Evolutionary conservation across 1,140 invertebrate species (phyloP), one percentile per base, ranked within the genome.

Genomic region (Paraescarpia echinospica): DNA sequence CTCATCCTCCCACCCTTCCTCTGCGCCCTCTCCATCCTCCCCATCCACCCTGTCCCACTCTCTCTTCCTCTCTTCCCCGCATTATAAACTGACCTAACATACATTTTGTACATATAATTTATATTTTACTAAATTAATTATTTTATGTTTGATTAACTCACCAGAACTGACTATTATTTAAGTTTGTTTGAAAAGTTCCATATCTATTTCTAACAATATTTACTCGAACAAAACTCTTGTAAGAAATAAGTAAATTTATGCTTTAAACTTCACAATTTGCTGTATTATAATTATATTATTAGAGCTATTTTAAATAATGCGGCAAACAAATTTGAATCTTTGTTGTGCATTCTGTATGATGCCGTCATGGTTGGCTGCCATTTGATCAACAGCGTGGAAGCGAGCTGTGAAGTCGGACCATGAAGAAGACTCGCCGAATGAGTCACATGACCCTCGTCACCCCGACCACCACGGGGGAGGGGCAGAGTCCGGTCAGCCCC

Each of bases 371-470:
- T 77, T 77, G 9, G 59, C 59, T 77, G 27, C 59, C 27, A 1
- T 77, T 77, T 77, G 59, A 77, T 91, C 35, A 33, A 27, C 92
- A 96, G 95, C 95, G 18, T 96, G 95, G 95, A 94, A 94, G 92
- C 92, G 95, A 48, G 92, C 93, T 9, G 93, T 94, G 1, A 95
- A 95, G 89, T 95, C 95, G 90, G 95, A 96, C 93, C 95, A 95
- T 92, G 95, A 96, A 92, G 95, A 96, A 34, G 95, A 96, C 51
- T 93, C 93, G 6, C 34, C 93, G 18, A 89, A 27, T 89, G 93
- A 93, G 92, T 89, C 51, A n/a, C 41, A 33, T 22, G 91, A 35
- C n/a, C n/a, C n/a, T n/a, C n/a, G n/a, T n/a, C n/a, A n/a, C n/a
- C n/a, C n/a, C n/a, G n/a, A n/a, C 27, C 48, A 35, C 34, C 34